phyloP scores from a whole-genome alignment of 2,113 vertebrate species.

The Cyphomyrus plagiostoma region DNA sequence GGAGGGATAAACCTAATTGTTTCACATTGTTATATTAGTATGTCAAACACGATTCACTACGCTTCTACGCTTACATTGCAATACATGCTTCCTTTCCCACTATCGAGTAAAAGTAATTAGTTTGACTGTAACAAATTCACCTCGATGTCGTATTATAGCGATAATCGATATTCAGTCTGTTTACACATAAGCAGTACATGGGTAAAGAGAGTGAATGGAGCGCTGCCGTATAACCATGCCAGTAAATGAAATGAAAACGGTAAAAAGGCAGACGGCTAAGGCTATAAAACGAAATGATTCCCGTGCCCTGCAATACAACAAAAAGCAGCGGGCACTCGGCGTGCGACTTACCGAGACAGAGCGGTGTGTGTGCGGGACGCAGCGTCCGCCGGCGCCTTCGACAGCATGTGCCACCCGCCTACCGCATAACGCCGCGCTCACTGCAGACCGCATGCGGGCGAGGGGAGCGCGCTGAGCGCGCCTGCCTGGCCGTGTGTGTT shows the following conservation, averaged over 20 bases:
- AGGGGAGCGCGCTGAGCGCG: background rate
- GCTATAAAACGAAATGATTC: background rate
- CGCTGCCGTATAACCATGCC: background rate
- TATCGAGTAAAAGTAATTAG: background rate
- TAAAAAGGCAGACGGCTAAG: background rate
- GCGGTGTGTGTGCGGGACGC: background rate
- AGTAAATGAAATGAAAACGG: background rate
- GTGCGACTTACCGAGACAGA: background rate
- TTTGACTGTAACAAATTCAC: background rate
- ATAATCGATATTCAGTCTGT: background rate
- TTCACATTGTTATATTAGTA: background rate
- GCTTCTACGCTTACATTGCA: background rate
- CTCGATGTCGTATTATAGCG: background rate
- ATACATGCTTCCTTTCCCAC: background rate
- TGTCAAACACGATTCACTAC: background rate
- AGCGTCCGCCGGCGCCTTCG: background rate
- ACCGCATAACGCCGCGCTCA: conserved; percentile 40
- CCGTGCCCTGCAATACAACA: background rate
- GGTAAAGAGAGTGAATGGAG: background rate
- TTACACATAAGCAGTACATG: background rate
- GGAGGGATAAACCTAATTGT: background rate
- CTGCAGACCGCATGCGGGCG: conserved; percentile 48
- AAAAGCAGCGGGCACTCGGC: background rate
- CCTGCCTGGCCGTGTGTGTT: background rate
- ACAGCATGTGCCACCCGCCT: conserved; percentile 10